Percentiles rank a stretch among this genome's conserved stretches.
These are phyloP conservation scores for Julus scandinavius DNA, from an alignment of 2,888 invertebrate genomes.

Conservation along the genomic window DNA sequence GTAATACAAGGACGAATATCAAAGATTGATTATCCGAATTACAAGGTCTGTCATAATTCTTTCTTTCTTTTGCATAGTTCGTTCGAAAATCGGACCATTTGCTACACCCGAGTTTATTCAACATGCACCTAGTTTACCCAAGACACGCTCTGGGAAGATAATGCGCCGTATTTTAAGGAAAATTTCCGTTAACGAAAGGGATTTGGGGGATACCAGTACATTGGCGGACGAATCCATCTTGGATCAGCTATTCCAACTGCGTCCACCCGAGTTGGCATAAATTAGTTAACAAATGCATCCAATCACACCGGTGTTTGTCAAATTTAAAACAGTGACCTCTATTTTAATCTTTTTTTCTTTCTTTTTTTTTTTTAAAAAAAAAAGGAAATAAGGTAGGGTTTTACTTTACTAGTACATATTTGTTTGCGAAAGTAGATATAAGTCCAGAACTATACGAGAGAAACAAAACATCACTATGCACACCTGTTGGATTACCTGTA, in stretches of 20 bases:
- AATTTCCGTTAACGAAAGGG: constrained; percentile 86
- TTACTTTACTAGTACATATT: background rate
- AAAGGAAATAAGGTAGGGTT: background rate
- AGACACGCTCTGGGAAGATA: constrained; percentile 97
- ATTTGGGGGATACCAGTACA: constrained; percentile 94
- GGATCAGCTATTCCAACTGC: constrained; percentile 79
- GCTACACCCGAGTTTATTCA: constrained; percentile 96
- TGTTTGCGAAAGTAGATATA: too few species aligned
- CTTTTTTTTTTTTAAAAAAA: too few species aligned
- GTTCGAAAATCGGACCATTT: constrained; percentile 93
- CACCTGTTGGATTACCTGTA: too few species aligned
- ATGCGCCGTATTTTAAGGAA: constrained; percentile 95
- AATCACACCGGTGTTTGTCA: background rate
- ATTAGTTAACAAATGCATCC: background rate
- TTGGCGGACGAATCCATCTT: constrained; percentile 92
- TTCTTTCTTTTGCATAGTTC: constrained; percentile 70
- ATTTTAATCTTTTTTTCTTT: constrained; percentile 12
- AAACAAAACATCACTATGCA: background rate
- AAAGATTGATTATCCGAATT: too few species aligned
- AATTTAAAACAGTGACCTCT: background rate
- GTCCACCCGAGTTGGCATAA: constrained; percentile 67
- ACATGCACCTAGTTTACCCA: constrained; percentile 92
- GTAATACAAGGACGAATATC: too few species aligned
- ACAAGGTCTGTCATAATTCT: too few species aligned
- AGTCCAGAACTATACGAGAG: too few species aligned